Evolutionary conservation across 2,888 invertebrate species (phyloP).

Genomic region (Elegia similella): DNA sequence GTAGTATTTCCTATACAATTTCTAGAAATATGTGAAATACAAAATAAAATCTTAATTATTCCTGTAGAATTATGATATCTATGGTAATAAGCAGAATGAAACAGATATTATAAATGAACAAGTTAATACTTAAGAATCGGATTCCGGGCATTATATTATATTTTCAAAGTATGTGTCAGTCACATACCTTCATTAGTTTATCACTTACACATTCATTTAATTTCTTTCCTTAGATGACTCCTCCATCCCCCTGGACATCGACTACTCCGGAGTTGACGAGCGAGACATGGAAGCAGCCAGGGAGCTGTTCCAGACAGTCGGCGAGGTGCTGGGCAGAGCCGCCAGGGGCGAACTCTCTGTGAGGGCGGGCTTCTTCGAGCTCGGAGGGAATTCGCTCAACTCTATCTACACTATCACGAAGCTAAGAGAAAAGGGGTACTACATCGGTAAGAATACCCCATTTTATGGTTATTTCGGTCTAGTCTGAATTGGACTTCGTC

Average conservation of each 20-base stretch:
- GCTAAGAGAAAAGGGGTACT: slow-evolving; percentile 88
- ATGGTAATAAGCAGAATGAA: too few species aligned
- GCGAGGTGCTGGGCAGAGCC: slow-evolving; percentile 85
- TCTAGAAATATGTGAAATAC: too few species aligned
- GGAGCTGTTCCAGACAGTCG: slow-evolving; percentile 88
- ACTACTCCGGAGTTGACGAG: slow-evolving; percentile 84
- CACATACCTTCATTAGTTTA: too few species aligned
- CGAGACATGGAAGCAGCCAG: slow-evolving; percentile 83
- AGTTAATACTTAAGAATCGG: too few species aligned
- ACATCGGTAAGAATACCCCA: slow-evolving; percentile 82
- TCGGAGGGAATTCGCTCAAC: slow-evolving; percentile 94
- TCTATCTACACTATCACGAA: slow-evolving; percentile 91
- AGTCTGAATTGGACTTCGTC: too few species aligned
- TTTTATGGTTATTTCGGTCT: too few species aligned
- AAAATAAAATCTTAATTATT: too few species aligned
- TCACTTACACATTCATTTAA: background rate
- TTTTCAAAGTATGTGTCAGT: too few species aligned
- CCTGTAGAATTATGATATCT: too few species aligned
- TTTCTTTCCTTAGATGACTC: slow-evolving; percentile 67
- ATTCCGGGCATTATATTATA: too few species aligned
- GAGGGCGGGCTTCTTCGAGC: slow-evolving; percentile 89
- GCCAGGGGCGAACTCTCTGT: slow-evolving; percentile 82
- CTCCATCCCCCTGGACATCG: slow-evolving; percentile 82
- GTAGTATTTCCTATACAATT: too few species aligned
- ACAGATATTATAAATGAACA: too few species aligned